Conservation (phyloP, 2,113 vertebrate genomes). For the Hucho hucho region DNA sequence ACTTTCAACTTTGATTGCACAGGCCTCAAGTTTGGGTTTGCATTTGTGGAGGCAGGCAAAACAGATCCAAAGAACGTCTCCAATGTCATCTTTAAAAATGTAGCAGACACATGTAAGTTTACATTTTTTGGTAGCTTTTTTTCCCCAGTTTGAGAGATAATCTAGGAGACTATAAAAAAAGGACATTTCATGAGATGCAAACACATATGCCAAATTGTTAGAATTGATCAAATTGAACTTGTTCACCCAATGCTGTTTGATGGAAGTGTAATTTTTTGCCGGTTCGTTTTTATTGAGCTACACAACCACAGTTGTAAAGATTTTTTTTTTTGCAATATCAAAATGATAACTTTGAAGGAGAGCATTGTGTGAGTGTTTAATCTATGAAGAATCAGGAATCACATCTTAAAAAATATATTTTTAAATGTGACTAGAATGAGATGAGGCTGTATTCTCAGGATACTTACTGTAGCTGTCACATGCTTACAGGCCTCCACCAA, state of each 20-base stretch:
- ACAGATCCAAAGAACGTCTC: not conserved
- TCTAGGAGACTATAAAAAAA: not conserved
- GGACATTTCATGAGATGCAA: not conserved
- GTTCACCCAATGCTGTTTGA: not conserved
- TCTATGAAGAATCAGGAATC: not conserved
- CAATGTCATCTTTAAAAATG: slow-evolving; percentile 1
- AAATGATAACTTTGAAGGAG: not conserved
- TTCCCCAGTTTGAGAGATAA: too few species aligned
- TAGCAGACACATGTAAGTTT: not conserved
- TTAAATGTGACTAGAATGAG: not conserved
- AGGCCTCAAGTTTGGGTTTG: slow-evolving; percentile 1
- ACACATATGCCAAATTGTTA: not conserved
- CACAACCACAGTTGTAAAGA: not conserved
- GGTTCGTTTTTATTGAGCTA: not conserved
- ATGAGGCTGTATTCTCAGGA: not conserved
- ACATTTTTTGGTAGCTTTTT: not conserved
- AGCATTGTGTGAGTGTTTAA: not conserved
- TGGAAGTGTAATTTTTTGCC: not conserved
- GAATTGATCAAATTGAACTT: not conserved
- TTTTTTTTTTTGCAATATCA: not conserved
- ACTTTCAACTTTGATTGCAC: not conserved
- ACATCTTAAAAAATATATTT: not conserved
- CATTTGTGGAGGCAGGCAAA: not conserved
- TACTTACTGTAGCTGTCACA: not conserved
- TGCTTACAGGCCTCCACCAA: not conserved